A percentile compares a stretch with the other conserved stretches of the same genome.
phyloP scores from a whole-genome alignment of 2,888 invertebrate genomes.

The Dexiosoma caninum region DNA sequence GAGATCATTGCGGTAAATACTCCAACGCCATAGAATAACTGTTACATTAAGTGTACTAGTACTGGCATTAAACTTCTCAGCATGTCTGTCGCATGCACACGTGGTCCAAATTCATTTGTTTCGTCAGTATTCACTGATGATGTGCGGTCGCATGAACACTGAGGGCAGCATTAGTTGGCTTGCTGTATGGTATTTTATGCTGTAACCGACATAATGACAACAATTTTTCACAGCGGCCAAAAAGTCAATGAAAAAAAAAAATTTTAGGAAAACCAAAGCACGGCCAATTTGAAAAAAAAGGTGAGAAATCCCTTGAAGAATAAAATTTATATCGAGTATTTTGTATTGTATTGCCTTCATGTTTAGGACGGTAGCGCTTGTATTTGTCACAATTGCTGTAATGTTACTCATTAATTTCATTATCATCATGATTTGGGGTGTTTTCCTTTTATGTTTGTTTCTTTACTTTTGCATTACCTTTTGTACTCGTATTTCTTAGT shows the following conservation, averaged over 20 bases:
- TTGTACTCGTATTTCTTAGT: constrained; percentile 15
- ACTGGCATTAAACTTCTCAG: background rate
- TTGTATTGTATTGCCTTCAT: constrained; percentile 14
- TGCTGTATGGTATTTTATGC: constrained; percentile 39
- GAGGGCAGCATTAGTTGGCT: constrained; percentile 16
- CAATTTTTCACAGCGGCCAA: constrained; percentile 59
- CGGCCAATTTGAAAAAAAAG: background rate
- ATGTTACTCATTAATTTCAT: constrained; percentile 65
- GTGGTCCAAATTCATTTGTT: constrained; percentile 62
- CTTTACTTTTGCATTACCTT: constrained; percentile 44
- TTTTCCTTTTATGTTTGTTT: constrained; percentile 33
- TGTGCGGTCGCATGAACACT: constrained; percentile 1
- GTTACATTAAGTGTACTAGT: background rate
- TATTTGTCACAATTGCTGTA: constrained; percentile 51
- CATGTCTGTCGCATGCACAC: constrained; percentile 57
- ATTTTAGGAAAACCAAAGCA: background rate
- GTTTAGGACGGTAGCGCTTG: no score
- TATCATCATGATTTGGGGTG: constrained; percentile 63
- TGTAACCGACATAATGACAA: constrained; percentile 58
- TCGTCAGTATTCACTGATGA: constrained; percentile 9
- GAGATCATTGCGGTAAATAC: constrained; percentile 62
- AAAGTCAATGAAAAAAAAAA: constrained; percentile 50
- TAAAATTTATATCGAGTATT: constrained; percentile 47
- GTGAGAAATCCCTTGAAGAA: constrained; percentile 35
- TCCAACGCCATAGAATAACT: constrained; percentile 2